Percentiles rank a stretch among this genome's conserved stretches.
Evolutionary conservation across 53 echinoderm and acorn worm species (phyloP).

Genomic region (Actinopyga echinites): DNA sequence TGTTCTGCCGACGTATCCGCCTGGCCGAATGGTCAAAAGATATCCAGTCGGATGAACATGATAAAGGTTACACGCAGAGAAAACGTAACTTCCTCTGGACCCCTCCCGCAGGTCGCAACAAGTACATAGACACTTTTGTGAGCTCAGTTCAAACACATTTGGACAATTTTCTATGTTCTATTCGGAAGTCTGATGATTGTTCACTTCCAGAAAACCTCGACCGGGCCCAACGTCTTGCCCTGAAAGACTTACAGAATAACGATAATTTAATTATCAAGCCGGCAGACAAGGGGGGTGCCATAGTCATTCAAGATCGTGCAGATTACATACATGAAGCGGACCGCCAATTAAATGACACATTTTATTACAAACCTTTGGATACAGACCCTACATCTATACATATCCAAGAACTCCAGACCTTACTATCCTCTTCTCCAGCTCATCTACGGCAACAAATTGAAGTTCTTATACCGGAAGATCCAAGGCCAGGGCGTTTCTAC

Average conservation of each 20-base stretch:
- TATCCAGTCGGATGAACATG: background rate
- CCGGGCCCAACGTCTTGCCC: background rate
- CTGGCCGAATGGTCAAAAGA: background rate
- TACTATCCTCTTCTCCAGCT: no score
- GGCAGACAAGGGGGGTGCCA: background rate
- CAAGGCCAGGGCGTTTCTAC: background rate
- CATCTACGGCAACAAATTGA: no score
- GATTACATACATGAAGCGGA: background rate
- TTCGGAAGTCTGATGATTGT: background rate
- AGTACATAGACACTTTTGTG: background rate
- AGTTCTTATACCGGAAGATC: no score
- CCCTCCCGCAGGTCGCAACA: background rate
- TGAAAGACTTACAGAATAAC: background rate
- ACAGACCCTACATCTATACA: no score
- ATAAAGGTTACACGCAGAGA: no score
- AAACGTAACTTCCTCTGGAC: background rate
- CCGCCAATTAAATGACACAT: no score
- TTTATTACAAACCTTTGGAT: no score
- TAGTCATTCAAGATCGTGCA: background rate
- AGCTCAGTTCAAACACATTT: background rate
- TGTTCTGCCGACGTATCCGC: background rate
- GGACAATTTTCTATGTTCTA: slow-evolving; percentile 5
- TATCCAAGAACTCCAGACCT: no score
- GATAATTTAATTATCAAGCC: background rate
- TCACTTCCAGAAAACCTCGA: background rate